phyloP scores from a whole-genome alignment of 92 coral and sea anemone species.

The Epizoanthus ramosus region DNA sequence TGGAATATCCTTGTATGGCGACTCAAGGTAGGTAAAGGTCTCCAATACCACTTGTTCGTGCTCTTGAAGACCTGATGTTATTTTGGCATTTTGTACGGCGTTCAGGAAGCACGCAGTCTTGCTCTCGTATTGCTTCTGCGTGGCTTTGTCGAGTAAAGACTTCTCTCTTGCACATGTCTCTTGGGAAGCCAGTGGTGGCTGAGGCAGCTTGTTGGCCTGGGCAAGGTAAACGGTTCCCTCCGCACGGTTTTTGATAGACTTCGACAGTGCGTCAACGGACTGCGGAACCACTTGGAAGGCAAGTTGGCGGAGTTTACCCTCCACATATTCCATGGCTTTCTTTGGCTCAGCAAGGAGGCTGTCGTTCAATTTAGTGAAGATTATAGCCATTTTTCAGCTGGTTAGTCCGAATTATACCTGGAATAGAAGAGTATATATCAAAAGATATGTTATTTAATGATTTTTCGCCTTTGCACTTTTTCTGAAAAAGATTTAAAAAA shows the following conservation, averaged over 20 bases:
- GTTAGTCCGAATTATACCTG: background rate
- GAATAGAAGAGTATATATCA: no score
- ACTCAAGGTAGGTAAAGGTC: slow-evolving; percentile 41
- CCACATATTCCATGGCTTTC: slow-evolving; percentile 36
- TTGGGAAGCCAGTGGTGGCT: slow-evolving; percentile 40
- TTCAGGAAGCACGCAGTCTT: background rate
- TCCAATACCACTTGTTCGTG: slow-evolving; percentile 30
- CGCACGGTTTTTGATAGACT: slow-evolving; percentile 32
- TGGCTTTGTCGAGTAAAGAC: slow-evolving; percentile 2
- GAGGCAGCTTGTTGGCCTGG: slow-evolving; percentile 38
- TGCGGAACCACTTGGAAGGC: slow-evolving; percentile 28
- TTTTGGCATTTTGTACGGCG: slow-evolving; percentile 13
- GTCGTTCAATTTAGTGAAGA: slow-evolving; percentile 36
- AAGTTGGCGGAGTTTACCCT: slow-evolving; percentile 19
- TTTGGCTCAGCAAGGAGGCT: slow-evolving; percentile 31
- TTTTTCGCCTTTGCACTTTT: no score
- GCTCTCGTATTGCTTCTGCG: slow-evolving; percentile 12
- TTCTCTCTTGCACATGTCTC: slow-evolving; percentile 38
- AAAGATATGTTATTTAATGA: no score
- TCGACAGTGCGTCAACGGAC: background rate
- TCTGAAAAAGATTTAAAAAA: no score
- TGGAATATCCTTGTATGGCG: slow-evolving; percentile 33
- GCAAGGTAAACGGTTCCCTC: slow-evolving; percentile 40
- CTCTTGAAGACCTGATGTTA: background rate
- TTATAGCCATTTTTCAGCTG: slow-evolving; percentile 25